Conservation (phyloP, 2,888 invertebrate species). For the Timema cristinae region DNA sequence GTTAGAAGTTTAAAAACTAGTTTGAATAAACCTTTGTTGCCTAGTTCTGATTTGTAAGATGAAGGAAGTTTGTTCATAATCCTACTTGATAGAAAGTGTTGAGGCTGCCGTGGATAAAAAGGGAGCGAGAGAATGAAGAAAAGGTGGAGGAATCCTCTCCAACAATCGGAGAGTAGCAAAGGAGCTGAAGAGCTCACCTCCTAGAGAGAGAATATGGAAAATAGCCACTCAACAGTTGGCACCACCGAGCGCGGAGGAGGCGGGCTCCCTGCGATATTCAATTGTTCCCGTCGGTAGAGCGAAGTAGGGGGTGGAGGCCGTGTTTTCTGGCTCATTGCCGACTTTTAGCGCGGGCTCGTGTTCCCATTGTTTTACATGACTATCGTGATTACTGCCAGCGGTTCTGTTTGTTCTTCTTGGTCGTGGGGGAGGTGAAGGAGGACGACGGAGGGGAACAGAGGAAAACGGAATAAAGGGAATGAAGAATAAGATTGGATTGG, state of each 20-base stretch:
- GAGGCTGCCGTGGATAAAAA: no score
- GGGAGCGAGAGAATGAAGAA: no score
- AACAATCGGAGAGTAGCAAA: neutral
- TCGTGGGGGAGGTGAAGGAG: neutral
- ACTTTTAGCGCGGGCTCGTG: slow-evolving; percentile 15
- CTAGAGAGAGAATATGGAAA: slow-evolving; percentile 3
- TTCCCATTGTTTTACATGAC: slow-evolving; percentile 24
- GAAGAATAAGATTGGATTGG: neutral
- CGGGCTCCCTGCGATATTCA: slow-evolving; percentile 12
- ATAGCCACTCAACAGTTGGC: slow-evolving; percentile 24
- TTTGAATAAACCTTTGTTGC: no score
- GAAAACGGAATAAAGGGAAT: slow-evolving; percentile 9
- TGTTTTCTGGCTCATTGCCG: slow-evolving; percentile 23
- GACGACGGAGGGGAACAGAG: neutral
- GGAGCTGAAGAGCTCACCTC: neutral
- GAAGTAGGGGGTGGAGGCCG: neutral
- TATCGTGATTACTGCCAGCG: slow-evolving; percentile 19
- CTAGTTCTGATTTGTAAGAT: no score
- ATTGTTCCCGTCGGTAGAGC: slow-evolving; percentile 1
- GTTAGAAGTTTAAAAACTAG: no score
- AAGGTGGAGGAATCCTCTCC: no score
- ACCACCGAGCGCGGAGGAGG: neutral
- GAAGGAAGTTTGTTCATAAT: no score
- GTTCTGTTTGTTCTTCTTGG: neutral
- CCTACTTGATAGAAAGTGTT: no score